Base-by-base conservation (phyloP, 1,140 invertebrate genomes). In the Aphaenogaster rudis region DNA sequence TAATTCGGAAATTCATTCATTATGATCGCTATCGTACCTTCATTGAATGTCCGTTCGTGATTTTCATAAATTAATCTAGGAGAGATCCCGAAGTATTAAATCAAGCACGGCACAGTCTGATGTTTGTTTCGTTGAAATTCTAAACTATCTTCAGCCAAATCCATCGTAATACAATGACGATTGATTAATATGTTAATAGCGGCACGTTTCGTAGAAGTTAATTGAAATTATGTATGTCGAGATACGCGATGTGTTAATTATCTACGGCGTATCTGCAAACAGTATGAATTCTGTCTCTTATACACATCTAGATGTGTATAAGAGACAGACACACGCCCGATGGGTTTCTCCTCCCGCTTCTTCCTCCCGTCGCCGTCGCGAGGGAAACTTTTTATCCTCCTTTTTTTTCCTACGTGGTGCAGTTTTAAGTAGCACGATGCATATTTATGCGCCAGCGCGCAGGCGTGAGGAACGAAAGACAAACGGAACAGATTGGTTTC, bases 401-500 rank as follows among this genome's bases (percentile, higher is more conserved):
- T 48, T 21, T 21, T n/a, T 36, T 7, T 15, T 15, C 11, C n/a
- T 54, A 11, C 52, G 8, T 15, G 36, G n/a, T 36, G 84, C 59
- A 71, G 84, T 80, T 91, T 89, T 86, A 89, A 89, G 86, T 71
- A 54, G 88, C 89, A 28, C 81, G 64, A 92, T 93, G 91, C 91
- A 93, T 92, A 92, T 93, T 93, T 93, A 93, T 92, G 88, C 45
- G 67, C 81, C 39, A 48, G 11, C 76, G 78, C 71, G 67, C 76
- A n/a, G 54, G 3, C 76, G 78, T 59, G 57, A 80, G 78, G 61
- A 80, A 86, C 71, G 86, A 88, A 92, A 94, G 89, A 93, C 91
- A 93, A 93, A 93, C 85, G 92, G 87, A 93, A 93, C 93, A 93
- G 93, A 93, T 94, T 93, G 93, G 91, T 93, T 93, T 93, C 92